Conservation (phyloP, 1,140 invertebrate genomes). For the Metopolophium dirhodum region DNA sequence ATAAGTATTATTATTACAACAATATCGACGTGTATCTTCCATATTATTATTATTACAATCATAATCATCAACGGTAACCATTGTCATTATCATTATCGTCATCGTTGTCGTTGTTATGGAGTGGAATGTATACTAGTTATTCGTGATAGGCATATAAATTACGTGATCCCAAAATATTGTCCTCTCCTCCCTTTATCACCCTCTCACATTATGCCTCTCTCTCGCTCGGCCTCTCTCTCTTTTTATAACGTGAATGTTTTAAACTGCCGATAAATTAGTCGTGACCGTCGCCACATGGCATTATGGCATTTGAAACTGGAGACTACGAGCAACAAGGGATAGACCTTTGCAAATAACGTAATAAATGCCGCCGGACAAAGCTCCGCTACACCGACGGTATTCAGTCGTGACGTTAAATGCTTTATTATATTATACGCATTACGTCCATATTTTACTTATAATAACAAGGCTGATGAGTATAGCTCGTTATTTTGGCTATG, state of each 20-base stretch:
- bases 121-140: conserved; percentile 46
- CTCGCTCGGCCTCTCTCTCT: not conserved
- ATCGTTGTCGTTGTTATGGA: not conserved
- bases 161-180: conserved; percentile 28
- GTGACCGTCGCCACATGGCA: not conserved
- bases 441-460: not conserved
- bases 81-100: conserved; percentile 40
- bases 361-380: conserved; percentile 2
- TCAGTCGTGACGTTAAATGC: not conserved
- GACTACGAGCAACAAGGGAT: conserved; percentile 19
- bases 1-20: not conserved
- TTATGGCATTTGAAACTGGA: conserved; percentile 25
- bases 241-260: not conserved
- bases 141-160: conserved; percentile 46
- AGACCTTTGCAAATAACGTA: conserved; percentile 7
- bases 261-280: conserved; percentile 53
- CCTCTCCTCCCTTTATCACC: not conserved
- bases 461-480: not conserved
- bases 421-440: not conserved
- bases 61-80: conserved; percentile 6
- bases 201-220: not conserved
- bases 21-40: not conserved
- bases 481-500: not conserved
- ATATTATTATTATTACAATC: conserved; percentile 12
- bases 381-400: not conserved